Evolutionary conservation across 2,888 invertebrate genomes (phyloP).

Genomic region (Spisula solida): DNA sequence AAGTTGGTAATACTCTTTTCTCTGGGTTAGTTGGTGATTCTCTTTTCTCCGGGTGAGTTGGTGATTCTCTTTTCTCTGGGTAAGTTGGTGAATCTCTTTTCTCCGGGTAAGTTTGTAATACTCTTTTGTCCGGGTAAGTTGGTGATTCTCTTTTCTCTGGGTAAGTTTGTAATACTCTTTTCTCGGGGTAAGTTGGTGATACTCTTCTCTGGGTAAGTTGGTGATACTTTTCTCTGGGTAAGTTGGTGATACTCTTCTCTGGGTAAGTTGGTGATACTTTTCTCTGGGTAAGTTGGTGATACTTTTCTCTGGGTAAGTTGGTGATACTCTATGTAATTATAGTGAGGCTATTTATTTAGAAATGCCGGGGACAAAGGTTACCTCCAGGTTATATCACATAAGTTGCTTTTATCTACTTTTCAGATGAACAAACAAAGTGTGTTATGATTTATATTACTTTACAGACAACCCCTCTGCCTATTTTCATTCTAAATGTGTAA

Average conservation of each 20-base stretch:
- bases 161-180: slow-evolving; percentile 88
- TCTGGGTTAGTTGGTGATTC: slow-evolving; percentile 89
- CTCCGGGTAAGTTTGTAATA: slow-evolving; percentile 80
- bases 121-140: slow-evolving; percentile 93
- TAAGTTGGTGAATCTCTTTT: slow-evolving; percentile 83
- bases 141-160: too few species aligned
- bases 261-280: slow-evolving; percentile 88
- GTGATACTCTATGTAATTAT: too few species aligned
- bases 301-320: too few species aligned
- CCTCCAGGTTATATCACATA: too few species aligned
- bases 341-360: too few species aligned
- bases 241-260: slow-evolving; percentile 91
- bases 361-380: too few species aligned
- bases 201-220: too few species aligned
- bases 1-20: slow-evolving; percentile 91
- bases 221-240: slow-evolving; percentile 92
- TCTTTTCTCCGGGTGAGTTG: too few species aligned
- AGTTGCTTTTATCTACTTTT: too few species aligned
- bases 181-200: slow-evolving; percentile 90
- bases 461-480: too few species aligned
- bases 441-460: slow-evolving; percentile 31
- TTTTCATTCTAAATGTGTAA: too few species aligned
- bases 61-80: slow-evolving; percentile 93
- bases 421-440: too few species aligned
- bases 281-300: slow-evolving; percentile 88